Evolutionary conservation across 1,140 invertebrate genomes (phyloP).

Genomic region (Eciton burchellii): DNA sequence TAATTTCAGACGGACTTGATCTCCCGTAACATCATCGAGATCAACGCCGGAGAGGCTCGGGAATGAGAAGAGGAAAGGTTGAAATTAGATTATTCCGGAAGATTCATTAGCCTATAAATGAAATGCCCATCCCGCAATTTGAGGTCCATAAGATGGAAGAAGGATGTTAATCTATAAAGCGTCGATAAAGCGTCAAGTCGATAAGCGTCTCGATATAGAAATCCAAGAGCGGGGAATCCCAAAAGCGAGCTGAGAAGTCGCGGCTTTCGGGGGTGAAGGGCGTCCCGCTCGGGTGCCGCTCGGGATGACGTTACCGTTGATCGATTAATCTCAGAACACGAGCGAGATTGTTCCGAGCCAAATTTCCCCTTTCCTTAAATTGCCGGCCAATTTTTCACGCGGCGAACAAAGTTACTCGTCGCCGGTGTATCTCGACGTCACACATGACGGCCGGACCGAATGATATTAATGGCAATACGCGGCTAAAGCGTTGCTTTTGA

Average conservation of each 20-base stretch:
- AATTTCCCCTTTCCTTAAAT: slow-evolving; percentile 42
- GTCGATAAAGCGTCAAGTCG: too few species aligned
- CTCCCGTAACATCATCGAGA: too few species aligned
- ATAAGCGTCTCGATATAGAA: too few species aligned
- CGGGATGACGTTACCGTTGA: slow-evolving; percentile 25
- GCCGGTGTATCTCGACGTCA: slow-evolving; percentile 46
- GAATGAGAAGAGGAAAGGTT: too few species aligned
- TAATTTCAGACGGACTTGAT: too few species aligned
- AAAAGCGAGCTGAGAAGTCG: neutral
- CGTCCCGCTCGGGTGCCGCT: neutral
- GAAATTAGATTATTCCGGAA: too few species aligned
- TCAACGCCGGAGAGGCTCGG: too few species aligned
- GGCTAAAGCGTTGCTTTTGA: slow-evolving; percentile 56
- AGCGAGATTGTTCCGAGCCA: slow-evolving; percentile 16
- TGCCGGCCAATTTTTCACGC: slow-evolving; percentile 32
- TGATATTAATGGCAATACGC: slow-evolving; percentile 70
- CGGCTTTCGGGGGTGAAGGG: neutral
- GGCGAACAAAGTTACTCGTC: slow-evolving; percentile 35
- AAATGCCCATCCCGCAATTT: too few species aligned
- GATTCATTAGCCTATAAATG: too few species aligned
- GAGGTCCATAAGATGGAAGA: too few species aligned
- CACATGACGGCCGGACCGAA: slow-evolving; percentile 14
- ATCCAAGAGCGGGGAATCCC: neutral
- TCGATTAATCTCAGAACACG: slow-evolving; percentile 39
- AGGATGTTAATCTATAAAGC: too few species aligned